A percentile compares a stretch with the other conserved stretches of the same genome.
phyloP scores from a whole-genome alignment of 1,140 invertebrate genomes.

The Zelostemma sp. region DNA sequence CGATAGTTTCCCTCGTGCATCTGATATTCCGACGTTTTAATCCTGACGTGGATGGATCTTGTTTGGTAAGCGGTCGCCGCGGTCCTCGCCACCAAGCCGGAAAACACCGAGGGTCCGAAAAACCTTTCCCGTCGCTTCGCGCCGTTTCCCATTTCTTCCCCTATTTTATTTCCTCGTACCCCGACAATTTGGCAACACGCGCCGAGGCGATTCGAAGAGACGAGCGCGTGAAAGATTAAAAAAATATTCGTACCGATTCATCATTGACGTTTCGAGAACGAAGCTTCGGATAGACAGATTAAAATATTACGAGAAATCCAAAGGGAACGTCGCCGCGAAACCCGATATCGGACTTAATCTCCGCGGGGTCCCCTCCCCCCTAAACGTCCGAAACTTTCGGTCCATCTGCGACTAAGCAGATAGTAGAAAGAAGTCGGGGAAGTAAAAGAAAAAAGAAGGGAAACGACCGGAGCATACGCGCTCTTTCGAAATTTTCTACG shows the following conservation, averaged over 20 bases:
- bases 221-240: constrained; percentile 14
- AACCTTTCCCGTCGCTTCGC: constrained; percentile 42
- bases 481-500: constrained; percentile 55
- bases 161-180: background rate
- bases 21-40: constrained; percentile 68
- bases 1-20: constrained; percentile 57
- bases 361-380: constrained; percentile 30
- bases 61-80: constrained; percentile 60
- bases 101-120: constrained; percentile 40
- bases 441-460: constrained; percentile 37
- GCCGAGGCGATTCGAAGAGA: background rate
- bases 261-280: constrained; percentile 27
- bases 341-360: constrained; percentile 64
- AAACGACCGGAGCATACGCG: constrained; percentile 30
- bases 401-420: constrained; percentile 43
- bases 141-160: constrained; percentile 9
- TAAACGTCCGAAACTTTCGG: constrained; percentile 55
- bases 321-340: constrained; percentile 58
- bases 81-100: constrained; percentile 42
- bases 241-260: constrained; percentile 14
- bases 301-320: constrained; percentile 65
- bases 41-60: constrained; percentile 70
- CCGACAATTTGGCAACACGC: constrained; percentile 1
- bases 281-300: constrained; percentile 64
- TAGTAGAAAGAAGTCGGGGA: constrained; percentile 37